Base-by-base conservation (phyloP, 2,888 invertebrate species). In the Cataglyphis livida region DNA sequence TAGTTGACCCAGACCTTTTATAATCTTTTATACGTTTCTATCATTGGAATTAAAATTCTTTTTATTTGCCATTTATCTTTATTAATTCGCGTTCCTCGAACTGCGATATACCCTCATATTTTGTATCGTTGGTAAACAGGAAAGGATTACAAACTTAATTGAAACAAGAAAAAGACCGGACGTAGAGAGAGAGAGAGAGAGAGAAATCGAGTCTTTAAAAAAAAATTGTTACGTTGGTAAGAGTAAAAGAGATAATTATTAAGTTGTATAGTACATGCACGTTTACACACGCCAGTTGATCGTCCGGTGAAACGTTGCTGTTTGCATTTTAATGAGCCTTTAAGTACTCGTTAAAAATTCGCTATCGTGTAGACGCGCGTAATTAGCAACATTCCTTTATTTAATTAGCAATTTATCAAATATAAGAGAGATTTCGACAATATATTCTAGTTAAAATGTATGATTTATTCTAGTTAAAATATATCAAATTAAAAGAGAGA, bases 281-380 rank as follows among this genome's bases (percentile, higher is more conserved):
- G 35, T 64, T n/a, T 64, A 41, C 18, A n/a, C 15, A 62, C 35
- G 25, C 15, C 51, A 0, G 48, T 48, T 51, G 75, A 75, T 75
- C 75, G 65, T 35, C 61, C 65, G 25, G 65, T 65, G 38, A 75
- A 75, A 75, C 12, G 65, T 28, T 38, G 4, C 35, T 41, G 51
- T 51, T 75, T 75, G 75, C 75, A 75, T 75, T 64, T 75, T 75
- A 75, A 75, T 65, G 51, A 75, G 65, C 25, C 65, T 65, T 75
- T 54, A 65, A 51, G 25, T 65, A 38, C 51, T 35, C 51, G 18
- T 35, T 75, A 38, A 75, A 54, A 65, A 75, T 75, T 28, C 65
- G 35, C 25, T 4, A 38, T 38, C 38, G 75, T 64, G 48, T 35
- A 48, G 18, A 18, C 62, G 21, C 35, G 48, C 21, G 35, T 74